phyloP scores from a whole-genome alignment of 2,888 invertebrate genomes.

The Xylota segnis region DNA sequence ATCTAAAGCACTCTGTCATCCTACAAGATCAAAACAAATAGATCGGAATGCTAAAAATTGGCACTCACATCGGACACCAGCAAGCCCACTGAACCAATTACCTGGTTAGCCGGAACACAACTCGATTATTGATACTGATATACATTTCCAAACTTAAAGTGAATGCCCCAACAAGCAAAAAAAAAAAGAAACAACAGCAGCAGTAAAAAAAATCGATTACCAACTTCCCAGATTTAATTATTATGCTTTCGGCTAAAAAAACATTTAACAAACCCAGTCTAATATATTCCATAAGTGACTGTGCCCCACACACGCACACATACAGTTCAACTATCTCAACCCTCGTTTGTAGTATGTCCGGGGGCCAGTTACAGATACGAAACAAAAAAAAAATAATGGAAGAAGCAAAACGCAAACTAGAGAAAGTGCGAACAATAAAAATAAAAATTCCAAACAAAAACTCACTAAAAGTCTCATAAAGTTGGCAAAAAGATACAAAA shows the following conservation, averaged over 20 bases:
- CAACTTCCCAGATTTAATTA: constrained; percentile 49
- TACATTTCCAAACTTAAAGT: constrained; percentile 29
- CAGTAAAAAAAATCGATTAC: constrained; percentile 49
- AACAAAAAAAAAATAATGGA: not conserved
- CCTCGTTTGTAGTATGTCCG: constrained; percentile 8
- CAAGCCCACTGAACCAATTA: constrained; percentile 41
- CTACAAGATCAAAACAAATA: constrained; percentile 15
- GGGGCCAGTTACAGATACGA: constrained; percentile 30
- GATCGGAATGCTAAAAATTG: constrained; percentile 21
- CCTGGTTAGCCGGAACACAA: constrained; percentile 47
- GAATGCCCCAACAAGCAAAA: constrained; percentile 31
- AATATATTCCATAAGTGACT: constrained; percentile 59
- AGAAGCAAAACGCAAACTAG: constrained; percentile 39
- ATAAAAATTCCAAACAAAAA: constrained; percentile 46
- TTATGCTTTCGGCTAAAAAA: constrained; percentile 49
- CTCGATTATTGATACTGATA: constrained; percentile 25
- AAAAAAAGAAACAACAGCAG: not conserved
- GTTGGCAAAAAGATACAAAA: constrained; percentile 40
- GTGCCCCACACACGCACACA: not conserved
- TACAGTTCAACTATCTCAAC: constrained; percentile 18
- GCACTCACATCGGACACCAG: constrained; percentile 1
- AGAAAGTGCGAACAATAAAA: constrained; percentile 64
- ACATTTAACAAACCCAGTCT: constrained; percentile 56
- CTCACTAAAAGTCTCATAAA: constrained; percentile 42
- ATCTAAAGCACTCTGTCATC: constrained; percentile 29